Percentiles rank a stretch among this genome's conserved stretches.
Conservation (phyloP, 2,113 vertebrate species). For the Hoplias malabaricus region DNA sequence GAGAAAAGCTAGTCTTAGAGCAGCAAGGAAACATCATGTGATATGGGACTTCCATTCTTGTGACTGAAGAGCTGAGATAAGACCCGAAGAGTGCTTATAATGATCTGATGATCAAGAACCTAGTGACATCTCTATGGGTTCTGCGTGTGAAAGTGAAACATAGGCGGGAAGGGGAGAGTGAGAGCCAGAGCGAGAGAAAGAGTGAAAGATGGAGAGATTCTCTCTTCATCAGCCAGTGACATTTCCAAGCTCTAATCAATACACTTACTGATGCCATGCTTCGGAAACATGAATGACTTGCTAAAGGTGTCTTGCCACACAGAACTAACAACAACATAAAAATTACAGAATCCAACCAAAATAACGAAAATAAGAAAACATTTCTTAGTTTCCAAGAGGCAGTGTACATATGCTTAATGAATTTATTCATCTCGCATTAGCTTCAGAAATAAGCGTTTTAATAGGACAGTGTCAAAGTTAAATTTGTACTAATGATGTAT, state of each 20-base stretch:
- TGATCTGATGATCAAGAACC: not conserved
- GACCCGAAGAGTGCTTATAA: not conserved
- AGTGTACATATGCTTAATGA: not conserved
- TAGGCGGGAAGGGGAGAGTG: not conserved
- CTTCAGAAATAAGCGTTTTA: not conserved
- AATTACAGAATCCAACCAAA: too few relatives aligned
- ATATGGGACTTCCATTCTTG: not conserved
- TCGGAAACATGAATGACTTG: not conserved
- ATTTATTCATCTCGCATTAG: not conserved
- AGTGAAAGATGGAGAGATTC: not conserved
- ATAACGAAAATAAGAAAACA: too few relatives aligned
- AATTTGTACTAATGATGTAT: not conserved
- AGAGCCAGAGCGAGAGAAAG: not conserved
- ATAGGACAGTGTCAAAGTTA: not conserved
- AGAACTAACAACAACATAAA: too few relatives aligned
- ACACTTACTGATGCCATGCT: not conserved
- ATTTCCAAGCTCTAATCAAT: not conserved
- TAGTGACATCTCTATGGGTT: not conserved
- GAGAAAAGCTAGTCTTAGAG: not conserved
- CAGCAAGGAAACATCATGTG: not conserved
- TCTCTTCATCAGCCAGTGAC: not conserved
- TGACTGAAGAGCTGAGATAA: not conserved
- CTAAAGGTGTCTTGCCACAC: not conserved
- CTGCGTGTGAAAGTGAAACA: not conserved
- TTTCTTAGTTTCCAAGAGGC: too few relatives aligned